Percentiles rank a stretch among this genome's conserved stretches.
These are phyloP conservation scores for Drosophila obscura DNA, from an alignment of 1,140 invertebrate genomes.

Conservation along the genomic window DNA sequence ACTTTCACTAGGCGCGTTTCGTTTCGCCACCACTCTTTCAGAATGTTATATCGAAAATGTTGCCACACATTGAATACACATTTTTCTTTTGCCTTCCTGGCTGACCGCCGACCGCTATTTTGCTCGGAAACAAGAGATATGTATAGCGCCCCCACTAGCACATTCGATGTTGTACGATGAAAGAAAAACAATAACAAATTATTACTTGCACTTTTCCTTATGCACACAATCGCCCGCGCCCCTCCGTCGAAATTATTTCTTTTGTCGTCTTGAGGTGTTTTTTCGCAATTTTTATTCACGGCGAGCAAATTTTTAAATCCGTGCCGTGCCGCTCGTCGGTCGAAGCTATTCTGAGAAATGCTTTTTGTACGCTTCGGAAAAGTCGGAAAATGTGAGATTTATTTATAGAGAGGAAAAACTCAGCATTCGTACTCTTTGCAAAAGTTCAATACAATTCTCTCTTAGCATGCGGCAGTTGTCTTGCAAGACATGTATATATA, in stretches of 20 bases:
- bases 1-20: constrained; percentile 68
- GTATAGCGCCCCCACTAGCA: constrained; percentile 22
- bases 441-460: constrained; percentile 11
- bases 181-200: constrained; percentile 57
- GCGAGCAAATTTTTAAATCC: constrained; percentile 34
- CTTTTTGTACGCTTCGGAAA: constrained; percentile 48
- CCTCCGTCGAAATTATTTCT: constrained; percentile 23
- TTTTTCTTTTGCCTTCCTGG: constrained; percentile 42
- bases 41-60: constrained; percentile 61
- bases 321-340: constrained; percentile 70
- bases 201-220: constrained; percentile 79
- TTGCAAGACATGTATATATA: no score
- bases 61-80: constrained; percentile 74
- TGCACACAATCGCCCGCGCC: constrained; percentile 47
- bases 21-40: constrained; percentile 52
- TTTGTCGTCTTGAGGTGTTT: constrained; percentile 30
- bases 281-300: constrained; percentile 56
- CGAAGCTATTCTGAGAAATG: constrained; percentile 67
- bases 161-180: constrained; percentile 23
- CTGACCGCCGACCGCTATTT: not conserved
- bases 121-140: not conserved
- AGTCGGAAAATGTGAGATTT: constrained; percentile 52
- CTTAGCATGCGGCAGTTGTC: not conserved
- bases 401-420: constrained; percentile 43
- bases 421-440: constrained; percentile 19